phyloP scores from a whole-genome alignment of 1,140 invertebrate species.

The Uloborus diversus region DNA sequence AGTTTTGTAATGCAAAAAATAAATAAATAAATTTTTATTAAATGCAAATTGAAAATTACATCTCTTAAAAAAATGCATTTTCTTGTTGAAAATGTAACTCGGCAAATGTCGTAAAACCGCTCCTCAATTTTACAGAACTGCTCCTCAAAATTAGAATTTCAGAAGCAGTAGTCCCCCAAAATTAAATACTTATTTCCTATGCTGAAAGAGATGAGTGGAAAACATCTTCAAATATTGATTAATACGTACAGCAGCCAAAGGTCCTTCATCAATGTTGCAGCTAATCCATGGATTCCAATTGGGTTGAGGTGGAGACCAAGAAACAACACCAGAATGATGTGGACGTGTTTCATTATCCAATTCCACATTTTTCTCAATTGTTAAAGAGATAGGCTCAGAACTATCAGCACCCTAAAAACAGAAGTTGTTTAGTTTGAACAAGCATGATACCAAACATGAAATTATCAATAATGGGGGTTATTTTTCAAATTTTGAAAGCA shows the following conservation, averaged over 20 bases:
- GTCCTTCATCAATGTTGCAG: conserved; percentile 94
- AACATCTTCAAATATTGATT: too few species aligned
- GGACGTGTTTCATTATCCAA: conserved; percentile 70
- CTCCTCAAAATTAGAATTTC: too few species aligned
- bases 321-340: conserved; percentile 78
- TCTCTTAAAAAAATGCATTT: neutral
- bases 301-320: conserved; percentile 91
- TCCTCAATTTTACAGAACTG: too few species aligned
- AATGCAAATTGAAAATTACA: neutral
- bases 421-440: neutral
- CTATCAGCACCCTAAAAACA: conserved; percentile 34
- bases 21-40: neutral
- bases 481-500: too few species aligned
- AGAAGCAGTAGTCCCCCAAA: too few species aligned
- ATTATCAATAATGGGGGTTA: neutral
- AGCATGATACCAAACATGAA: neutral
- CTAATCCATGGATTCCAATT: conserved; percentile 98
- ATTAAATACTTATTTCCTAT: too few species aligned
- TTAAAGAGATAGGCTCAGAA: conserved; percentile 67
- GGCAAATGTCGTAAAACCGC: too few species aligned
- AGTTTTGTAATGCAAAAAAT: neutral
- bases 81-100: too few species aligned
- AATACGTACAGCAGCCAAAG: conserved; percentile 80
- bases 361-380: conserved; percentile 72
- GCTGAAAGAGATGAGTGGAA: too few species aligned